Conservation (phyloP, 1,140 invertebrate genomes). For the Zaprionus vittiger region DNA sequence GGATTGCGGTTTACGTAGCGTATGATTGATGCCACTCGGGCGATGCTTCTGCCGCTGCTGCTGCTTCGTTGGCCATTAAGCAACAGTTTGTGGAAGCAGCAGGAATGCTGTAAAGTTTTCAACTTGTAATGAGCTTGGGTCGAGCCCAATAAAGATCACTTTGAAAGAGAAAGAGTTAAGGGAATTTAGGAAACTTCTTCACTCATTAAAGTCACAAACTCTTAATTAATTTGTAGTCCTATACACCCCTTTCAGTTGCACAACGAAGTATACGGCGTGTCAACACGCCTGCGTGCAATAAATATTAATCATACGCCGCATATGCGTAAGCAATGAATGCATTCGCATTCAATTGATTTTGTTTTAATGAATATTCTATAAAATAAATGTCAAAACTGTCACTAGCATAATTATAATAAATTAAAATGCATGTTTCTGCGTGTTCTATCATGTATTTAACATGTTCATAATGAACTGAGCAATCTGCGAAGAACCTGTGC, state of each 20-base stretch:
- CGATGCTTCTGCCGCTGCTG: constrained; percentile 23
- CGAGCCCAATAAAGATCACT: background rate
- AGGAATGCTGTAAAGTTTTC: constrained; percentile 15
- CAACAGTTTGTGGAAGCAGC: constrained; percentile 56
- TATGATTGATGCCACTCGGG: constrained; percentile 75
- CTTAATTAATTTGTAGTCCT: background rate
- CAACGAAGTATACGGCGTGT: background rate
- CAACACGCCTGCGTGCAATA: constrained; percentile 13
- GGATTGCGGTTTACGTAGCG: constrained; percentile 78
- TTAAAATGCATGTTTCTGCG: constrained; percentile 38
- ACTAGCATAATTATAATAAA: constrained; percentile 61
- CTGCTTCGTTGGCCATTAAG: constrained; percentile 53
- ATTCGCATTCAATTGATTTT: constrained; percentile 40
- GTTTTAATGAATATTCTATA: constrained; percentile 36
- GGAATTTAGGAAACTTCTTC: background rate
- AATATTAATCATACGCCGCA: constrained; percentile 52
- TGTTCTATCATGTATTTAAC: constrained; percentile 29
- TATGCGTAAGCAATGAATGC: constrained; percentile 4
- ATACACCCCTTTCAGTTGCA: background rate
- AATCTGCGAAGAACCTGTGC: constrained; percentile 26
- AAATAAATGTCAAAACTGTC: constrained; percentile 40
- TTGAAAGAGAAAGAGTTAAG: background rate
- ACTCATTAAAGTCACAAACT: background rate
- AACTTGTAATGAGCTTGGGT: constrained; percentile 8
- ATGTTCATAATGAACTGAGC: constrained; percentile 51